Percentiles rank a stretch among this genome's conserved stretches.
These are phyloP conservation scores for Chloroceryle inda DNA, from an alignment of 2,797 vertebrate genomes.

Conservation along the genomic window DNA sequence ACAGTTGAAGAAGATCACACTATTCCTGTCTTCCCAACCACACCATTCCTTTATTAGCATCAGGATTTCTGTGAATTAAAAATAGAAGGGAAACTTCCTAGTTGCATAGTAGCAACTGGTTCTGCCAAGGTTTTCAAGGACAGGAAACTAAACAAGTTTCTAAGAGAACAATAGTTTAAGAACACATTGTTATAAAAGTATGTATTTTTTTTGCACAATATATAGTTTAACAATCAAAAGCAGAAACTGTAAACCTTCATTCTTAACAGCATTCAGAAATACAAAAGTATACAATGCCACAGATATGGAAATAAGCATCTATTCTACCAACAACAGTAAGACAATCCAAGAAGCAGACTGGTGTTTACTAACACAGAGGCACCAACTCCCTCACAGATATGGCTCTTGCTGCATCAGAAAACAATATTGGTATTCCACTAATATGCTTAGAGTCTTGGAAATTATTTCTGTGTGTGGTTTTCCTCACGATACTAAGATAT, in stretches of 20 bases:
- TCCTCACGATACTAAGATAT: background rate
- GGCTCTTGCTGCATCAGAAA: background rate
- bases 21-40: background rate
- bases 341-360: slow-evolving; percentile 6
- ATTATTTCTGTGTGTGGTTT: background rate
- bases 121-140: slow-evolving; percentile 61
- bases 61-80: slow-evolving; percentile 17
- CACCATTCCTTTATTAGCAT: background rate
- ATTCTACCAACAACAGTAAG: slow-evolving; percentile 18
- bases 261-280: slow-evolving; percentile 39
- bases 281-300: slow-evolving; percentile 15
- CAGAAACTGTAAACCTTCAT: slow-evolving; percentile 67
- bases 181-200: slow-evolving; percentile 47
- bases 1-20: background rate
- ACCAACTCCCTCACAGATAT: background rate
- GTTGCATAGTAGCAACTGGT: background rate
- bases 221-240: slow-evolving; percentile 60
- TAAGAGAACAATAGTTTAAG: background rate
- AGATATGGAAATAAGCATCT: background rate
- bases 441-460: background rate
- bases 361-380: background rate
- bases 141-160: background rate
- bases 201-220: slow-evolving; percentile 64
- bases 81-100: slow-evolving; percentile 49
- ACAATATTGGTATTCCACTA: background rate